Percentiles rank a stretch among this genome's conserved stretches.
These are phyloP conservation scores for Megalopta genalis DNA, from an alignment of 1,140 invertebrate species.

Conservation along the genomic window DNA sequence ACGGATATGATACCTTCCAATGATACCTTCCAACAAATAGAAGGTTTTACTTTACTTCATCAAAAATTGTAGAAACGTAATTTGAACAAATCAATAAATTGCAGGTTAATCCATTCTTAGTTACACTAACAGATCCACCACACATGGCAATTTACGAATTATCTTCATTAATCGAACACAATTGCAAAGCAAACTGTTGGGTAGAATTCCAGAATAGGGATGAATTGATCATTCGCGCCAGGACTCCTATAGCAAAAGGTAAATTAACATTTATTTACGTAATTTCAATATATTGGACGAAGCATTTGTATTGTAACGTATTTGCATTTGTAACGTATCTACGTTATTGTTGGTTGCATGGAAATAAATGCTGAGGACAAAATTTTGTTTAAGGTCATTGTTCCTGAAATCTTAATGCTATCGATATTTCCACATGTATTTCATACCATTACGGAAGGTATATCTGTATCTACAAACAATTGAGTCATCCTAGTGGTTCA, in stretches of 20 bases:
- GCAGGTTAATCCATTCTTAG: constrained; percentile 90
- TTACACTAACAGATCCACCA: constrained; percentile 86
- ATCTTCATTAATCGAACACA: constrained; percentile 89
- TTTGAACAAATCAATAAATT: constrained; percentile 37
- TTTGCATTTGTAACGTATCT: too few relatives aligned
- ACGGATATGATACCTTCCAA: too few relatives aligned
- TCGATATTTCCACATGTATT: too few relatives aligned
- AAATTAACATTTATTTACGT: not conserved
- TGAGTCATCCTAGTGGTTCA: too few relatives aligned
- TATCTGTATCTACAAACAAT: too few relatives aligned
- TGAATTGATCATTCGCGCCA: constrained; percentile 83
- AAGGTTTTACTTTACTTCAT: not conserved
- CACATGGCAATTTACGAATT: constrained; percentile 86
- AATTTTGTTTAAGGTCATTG: too few relatives aligned
- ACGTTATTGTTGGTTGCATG: too few relatives aligned
- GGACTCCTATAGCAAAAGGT: constrained; percentile 78
- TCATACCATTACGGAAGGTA: too few relatives aligned
- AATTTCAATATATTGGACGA: too few relatives aligned
- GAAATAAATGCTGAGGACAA: too few relatives aligned
- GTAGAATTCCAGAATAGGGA: constrained; percentile 88
- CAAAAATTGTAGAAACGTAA: not conserved
- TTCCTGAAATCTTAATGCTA: too few relatives aligned
- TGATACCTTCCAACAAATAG: not conserved
- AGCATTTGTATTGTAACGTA: too few relatives aligned
- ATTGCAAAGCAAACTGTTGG: constrained; percentile 87